phyloP scores from a whole-genome alignment of 2,113 vertebrate genomes.

The Tenebrosternarchus preto region DNA sequence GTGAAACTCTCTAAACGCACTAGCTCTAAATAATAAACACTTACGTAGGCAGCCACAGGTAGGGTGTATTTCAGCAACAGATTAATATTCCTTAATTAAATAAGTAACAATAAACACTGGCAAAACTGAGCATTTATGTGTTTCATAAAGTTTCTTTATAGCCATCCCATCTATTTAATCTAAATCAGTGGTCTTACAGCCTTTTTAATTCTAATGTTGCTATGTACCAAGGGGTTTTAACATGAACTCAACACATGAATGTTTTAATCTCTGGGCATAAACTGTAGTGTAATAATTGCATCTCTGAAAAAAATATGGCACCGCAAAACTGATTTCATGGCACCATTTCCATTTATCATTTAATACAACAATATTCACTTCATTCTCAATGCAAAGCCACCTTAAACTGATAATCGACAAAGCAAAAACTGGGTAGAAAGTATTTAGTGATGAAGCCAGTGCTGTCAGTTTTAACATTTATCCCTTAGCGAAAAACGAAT shows the following conservation, averaged over 20 bases:
- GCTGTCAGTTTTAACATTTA: not conserved
- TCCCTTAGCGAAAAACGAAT: not conserved
- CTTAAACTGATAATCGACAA: too few species aligned
- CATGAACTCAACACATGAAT: slow-evolving; percentile 16
- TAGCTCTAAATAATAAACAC: not conserved
- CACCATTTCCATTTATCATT: not conserved
- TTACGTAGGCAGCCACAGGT: not conserved
- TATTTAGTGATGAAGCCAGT: too few species aligned
- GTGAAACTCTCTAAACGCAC: not conserved
- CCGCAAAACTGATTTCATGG: not conserved
- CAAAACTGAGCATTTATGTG: slow-evolving; percentile 12
- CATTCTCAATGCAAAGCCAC: too few species aligned
- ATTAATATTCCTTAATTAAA: not conserved
- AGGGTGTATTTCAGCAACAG: slow-evolving; percentile 7
- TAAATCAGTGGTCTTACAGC: not conserved
- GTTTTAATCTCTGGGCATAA: not conserved
- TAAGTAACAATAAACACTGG: not conserved
- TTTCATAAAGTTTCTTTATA: slow-evolving; percentile 25
- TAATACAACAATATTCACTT: too few species aligned
- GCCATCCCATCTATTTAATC: slow-evolving; percentile 3
- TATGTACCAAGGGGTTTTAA: not conserved
- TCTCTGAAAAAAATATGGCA: not conserved
- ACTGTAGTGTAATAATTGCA: not conserved
- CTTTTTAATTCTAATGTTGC: not conserved
- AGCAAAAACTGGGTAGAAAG: too few species aligned